These are phyloP conservation scores for Muscicapa striata DNA, from an alignment of 2,797 vertebrate genomes.

Conservation along the genomic window DNA sequence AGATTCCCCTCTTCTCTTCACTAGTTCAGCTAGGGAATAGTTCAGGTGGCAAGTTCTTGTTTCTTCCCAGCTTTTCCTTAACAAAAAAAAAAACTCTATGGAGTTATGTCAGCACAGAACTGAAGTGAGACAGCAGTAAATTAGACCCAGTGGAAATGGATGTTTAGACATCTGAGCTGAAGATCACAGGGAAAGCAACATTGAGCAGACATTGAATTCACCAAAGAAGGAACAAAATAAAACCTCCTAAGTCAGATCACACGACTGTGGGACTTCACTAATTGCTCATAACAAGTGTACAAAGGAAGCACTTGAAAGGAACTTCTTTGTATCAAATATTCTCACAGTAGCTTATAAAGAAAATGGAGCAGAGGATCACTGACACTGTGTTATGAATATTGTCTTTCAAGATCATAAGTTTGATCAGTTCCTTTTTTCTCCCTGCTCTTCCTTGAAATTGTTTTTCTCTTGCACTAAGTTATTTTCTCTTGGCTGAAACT, in stretches of 20 bases:
- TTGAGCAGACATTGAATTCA: constrained; percentile 12
- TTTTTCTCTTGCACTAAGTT: neutral
- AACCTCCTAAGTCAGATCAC: constrained; percentile 29
- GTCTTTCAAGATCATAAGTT: constrained; percentile 45
- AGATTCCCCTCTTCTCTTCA: neutral
- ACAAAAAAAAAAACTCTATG: neutral
- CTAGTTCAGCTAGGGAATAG: neutral
- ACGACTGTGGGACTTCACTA: constrained; percentile 17
- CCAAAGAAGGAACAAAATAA: constrained; percentile 30
- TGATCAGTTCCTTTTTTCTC: constrained; percentile 20
- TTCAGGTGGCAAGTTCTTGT: neutral
- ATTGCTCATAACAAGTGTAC: constrained; percentile 47
- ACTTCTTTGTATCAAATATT: constrained; percentile 23
- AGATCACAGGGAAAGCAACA: constrained; percentile 22
- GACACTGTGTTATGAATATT: constrained; percentile 37
- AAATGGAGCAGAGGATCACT: constrained; percentile 37
- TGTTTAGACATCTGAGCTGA: constrained; percentile 15
- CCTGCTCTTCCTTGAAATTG: neutral
- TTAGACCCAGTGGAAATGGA: constrained; percentile 18
- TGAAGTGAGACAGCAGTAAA: neutral
- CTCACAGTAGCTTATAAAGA: constrained; percentile 31
- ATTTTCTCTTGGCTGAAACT: constrained; percentile 16
- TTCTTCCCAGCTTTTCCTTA: neutral
- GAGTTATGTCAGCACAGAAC: neutral
- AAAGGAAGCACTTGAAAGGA: constrained; percentile 49